Percentiles rank a stretch among this genome's conserved stretches.
Conservation (phyloP, 2,113 vertebrate genomes). For the Diadophis punctatus region DNA sequence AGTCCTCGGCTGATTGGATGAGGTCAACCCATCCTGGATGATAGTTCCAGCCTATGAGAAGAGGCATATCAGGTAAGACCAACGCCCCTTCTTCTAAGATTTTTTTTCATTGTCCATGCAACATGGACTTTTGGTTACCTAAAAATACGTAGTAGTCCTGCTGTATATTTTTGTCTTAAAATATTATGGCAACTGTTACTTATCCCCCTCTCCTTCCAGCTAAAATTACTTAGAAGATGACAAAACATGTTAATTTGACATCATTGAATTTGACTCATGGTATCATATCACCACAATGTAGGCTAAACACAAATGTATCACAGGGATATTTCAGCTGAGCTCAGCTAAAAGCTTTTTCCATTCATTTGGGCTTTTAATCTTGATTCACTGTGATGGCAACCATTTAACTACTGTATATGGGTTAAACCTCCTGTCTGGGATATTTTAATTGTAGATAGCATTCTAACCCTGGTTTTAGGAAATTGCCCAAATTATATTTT, state of each 20-base stretch:
- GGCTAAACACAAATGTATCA: not conserved
- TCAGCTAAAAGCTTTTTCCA: not conserved
- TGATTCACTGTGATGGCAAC: not conserved
- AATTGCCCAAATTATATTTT: not conserved
- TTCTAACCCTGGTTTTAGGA: not conserved
- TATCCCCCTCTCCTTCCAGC: not conserved
- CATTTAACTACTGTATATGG: not conserved
- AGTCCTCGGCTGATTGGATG: too few relatives aligned
- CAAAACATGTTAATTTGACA: not conserved
- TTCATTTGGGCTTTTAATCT: not conserved
- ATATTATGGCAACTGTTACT: conserved; percentile 5
- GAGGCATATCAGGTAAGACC: too few relatives aligned
- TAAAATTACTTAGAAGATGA: conserved; percentile 10
- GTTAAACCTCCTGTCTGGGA: not conserved
- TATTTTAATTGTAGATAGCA: not conserved
- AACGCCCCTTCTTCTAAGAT: not conserved
- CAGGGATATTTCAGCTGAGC: not conserved
- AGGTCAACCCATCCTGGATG: too few relatives aligned
- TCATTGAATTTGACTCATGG: not conserved
- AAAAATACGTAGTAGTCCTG: not conserved
- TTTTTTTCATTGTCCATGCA: not conserved
- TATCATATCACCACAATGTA: not conserved
- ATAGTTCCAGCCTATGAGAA: too few relatives aligned
- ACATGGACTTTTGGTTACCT: not conserved
- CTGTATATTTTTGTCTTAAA: not conserved